Conservation (phyloP, 2,113 vertebrate species). For the Lepus europaeus region DNA sequence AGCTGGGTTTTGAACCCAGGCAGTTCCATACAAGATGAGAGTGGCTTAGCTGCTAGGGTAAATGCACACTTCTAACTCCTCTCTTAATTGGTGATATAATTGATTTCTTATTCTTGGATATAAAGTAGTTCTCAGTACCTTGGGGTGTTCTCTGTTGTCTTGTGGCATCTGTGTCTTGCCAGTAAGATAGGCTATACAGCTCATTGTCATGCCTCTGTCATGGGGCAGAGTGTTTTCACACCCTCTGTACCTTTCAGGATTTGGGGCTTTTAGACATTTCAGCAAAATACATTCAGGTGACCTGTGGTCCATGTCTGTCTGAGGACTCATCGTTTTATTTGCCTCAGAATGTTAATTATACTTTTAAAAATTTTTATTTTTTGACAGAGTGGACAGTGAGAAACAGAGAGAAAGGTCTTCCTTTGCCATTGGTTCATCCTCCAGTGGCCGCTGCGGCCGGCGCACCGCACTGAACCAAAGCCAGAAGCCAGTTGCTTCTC, state of each 20-base stretch:
- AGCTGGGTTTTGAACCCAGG: too few relatives aligned
- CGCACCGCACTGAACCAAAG: too few relatives aligned
- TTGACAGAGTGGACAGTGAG: too few relatives aligned
- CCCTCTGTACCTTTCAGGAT: constrained; percentile 39
- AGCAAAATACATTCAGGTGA: neutral
- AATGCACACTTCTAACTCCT: too few relatives aligned
- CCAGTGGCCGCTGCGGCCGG: too few relatives aligned
- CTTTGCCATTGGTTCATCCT: too few relatives aligned
- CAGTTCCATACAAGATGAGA: too few relatives aligned
- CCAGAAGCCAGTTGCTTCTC: too few relatives aligned
- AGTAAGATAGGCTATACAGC: neutral
- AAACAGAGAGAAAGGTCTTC: too few relatives aligned
- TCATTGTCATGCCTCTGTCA: constrained; percentile 18
- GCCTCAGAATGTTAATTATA: neutral
- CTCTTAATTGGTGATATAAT: neutral
- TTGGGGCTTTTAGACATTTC: neutral
- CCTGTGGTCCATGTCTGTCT: neutral
- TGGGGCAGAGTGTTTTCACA: neutral
- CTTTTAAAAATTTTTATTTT: too few relatives aligned
- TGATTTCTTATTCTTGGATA: neutral
- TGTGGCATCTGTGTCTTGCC: constrained; percentile 10
- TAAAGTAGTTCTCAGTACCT: constrained; percentile 30
- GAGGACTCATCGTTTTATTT: neutral
- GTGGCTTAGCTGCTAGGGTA: too few relatives aligned
- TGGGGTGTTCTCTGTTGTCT: neutral